These are phyloP conservation scores for Corella eumyota DNA, from an alignment of 23 tunicate genomes.

Conservation along the genomic window DNA sequence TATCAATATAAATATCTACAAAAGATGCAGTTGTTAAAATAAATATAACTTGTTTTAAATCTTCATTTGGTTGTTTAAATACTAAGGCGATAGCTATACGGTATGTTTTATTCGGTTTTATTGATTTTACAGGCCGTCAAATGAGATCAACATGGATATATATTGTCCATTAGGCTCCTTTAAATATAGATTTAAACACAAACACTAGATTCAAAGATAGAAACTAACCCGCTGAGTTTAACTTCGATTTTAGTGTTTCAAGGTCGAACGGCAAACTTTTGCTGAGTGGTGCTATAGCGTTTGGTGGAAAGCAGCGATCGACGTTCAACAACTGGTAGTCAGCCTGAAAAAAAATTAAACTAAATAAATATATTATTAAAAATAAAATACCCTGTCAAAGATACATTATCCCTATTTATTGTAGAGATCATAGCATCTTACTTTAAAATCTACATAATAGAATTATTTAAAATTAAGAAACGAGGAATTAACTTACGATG, in stretches of 20 bases:
- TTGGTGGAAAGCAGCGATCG: conserved; percentile 40
- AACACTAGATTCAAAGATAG: neutral
- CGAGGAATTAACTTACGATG: neutral
- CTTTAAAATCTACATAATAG: no score
- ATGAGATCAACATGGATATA: neutral
- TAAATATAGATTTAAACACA: neutral
- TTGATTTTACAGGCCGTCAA: no score
- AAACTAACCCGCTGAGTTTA: neutral
- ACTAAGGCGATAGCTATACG: no score
- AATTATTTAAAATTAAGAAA: no score
- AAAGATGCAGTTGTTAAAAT: no score
- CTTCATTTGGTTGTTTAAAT: no score
- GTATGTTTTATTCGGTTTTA: no score
- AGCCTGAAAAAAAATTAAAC: conserved; percentile 9
- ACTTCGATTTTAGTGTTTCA: neutral
- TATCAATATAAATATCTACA: no score
- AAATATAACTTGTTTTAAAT: no score
- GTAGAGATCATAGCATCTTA: no score
- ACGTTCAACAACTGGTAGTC: conserved; percentile 29
- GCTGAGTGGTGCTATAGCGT: conserved; percentile 29
- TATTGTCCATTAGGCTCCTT: neutral
- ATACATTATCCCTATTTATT: no score
- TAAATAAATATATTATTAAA: neutral
- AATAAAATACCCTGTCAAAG: neutral
- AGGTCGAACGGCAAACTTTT: conserved; percentile 30